A percentile compares a stretch with the other conserved stretches of the same genome.
Evolutionary conservation across 2,113 vertebrate genomes (phyloP).

Genomic region (Chamaetylas fuelleborni): DNA sequence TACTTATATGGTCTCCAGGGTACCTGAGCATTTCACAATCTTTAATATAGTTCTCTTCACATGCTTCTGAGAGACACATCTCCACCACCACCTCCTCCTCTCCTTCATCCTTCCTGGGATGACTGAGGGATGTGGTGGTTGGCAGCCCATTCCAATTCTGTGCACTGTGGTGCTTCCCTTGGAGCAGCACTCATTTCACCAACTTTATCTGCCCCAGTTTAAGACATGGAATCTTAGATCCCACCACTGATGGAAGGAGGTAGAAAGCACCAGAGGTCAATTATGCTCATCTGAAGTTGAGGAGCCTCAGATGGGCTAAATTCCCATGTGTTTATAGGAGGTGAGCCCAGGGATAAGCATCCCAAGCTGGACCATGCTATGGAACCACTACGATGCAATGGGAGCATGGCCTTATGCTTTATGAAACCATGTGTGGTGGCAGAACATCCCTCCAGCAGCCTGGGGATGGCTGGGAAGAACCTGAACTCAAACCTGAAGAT

Average conservation of each 20-base stretch:
- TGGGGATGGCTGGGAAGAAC: not conserved
- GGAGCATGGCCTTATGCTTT: not conserved
- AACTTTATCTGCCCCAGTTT: not conserved
- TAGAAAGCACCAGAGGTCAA: not conserved
- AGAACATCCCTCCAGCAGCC: not conserved
- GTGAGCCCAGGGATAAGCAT: not conserved
- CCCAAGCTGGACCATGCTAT: not conserved
- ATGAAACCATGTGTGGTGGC: fast-evolving
- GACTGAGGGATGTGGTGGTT: not conserved
- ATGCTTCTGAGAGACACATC: not conserved
- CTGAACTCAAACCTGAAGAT: not conserved
- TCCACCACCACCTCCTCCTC: not conserved
- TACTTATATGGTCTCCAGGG: not conserved
- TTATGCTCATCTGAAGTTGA: not conserved
- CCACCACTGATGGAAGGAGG: not conserved
- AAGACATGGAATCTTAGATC: not conserved
- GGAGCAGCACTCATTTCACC: not conserved
- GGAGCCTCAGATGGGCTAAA: not conserved
- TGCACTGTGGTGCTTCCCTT: not conserved
- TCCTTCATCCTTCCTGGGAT: not conserved
- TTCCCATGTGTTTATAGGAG: not conserved
- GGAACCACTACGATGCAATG: fast-evolving
- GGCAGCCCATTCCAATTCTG: not conserved
- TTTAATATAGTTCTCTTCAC: not conserved
- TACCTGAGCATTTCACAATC: not conserved